Evolutionary conservation across 35 echinoderm and acorn worm species (phyloP).

Genomic region (Heliocidaris tuberculata): DNA sequence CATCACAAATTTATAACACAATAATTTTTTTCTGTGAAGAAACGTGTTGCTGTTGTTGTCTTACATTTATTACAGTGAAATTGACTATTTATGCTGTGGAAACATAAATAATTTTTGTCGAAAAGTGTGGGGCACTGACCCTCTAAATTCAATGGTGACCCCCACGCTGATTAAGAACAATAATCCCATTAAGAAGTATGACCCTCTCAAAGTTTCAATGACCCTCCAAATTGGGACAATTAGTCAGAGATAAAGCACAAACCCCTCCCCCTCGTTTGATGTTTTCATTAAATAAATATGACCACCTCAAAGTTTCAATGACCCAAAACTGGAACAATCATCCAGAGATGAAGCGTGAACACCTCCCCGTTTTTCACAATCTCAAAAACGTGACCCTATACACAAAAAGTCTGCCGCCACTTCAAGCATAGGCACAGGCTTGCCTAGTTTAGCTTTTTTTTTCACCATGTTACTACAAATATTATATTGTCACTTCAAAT

Average conservation of each 20-base stretch:
- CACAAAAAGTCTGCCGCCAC: neutral
- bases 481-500: too few species aligned
- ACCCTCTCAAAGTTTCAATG: neutral
- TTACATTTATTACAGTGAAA: too few species aligned
- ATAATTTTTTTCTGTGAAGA: too few species aligned
- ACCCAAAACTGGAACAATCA: neutral
- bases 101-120: too few species aligned
- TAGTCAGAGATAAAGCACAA: neutral
- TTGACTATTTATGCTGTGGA: too few species aligned
- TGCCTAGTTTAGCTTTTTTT: too few species aligned
- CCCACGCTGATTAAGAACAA: neutral
- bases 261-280: neutral
- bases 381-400: neutral
- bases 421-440: too few species aligned
- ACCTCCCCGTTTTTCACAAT: neutral
- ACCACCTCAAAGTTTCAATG: neutral
- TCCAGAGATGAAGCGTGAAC: neutral
- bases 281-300: too few species aligned
- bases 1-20: too few species aligned
- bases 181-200: neutral
- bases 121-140: neutral
- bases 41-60: too few species aligned
- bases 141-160: neutral
- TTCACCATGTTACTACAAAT: too few species aligned
- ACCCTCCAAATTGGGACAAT: neutral